Conservation (phyloP, 1,140 invertebrate species). For the Mya arenaria region DNA sequence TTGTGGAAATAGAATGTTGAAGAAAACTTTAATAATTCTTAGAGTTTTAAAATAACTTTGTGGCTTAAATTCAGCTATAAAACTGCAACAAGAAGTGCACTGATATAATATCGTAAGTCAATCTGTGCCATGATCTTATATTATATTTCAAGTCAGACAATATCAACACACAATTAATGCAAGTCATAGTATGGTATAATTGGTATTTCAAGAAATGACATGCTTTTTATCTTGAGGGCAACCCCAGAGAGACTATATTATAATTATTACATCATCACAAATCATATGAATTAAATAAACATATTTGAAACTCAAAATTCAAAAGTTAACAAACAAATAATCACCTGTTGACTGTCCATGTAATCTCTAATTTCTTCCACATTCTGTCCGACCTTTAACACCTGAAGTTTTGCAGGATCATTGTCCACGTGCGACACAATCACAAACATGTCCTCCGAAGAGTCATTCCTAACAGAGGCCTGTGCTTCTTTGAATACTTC, state of each 20-base stretch:
- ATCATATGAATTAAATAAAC: neutral
- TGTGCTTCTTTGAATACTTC: slow-evolving; percentile 62
- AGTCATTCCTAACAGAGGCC: slow-evolving; percentile 63
- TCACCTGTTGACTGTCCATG: slow-evolving; percentile 65
- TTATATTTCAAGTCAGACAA: neutral
- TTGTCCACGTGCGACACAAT: slow-evolving; percentile 74
- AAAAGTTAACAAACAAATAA: no score
- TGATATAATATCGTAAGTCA: no score
- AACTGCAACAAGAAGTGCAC: no score
- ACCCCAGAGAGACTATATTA: neutral
- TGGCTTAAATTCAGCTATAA: no score
- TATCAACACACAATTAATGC: neutral
- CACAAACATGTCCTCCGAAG: slow-evolving; percentile 62
- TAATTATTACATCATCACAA: neutral
- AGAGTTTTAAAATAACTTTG: no score
- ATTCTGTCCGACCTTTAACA: slow-evolving; percentile 59
- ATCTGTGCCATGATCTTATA: neutral
- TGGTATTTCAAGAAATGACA: no score
- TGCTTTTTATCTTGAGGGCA: neutral
- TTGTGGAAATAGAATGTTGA: no score
- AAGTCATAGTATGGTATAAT: no score
- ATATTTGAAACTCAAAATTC: no score
- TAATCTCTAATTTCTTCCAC: slow-evolving; percentile 58
- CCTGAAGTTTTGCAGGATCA: slow-evolving; percentile 66
- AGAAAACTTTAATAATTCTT: no score